These are phyloP conservation scores for Ptychodera flava DNA, from an alignment of 35 echinoderm and acorn worm genomes.

Conservation along the genomic window DNA sequence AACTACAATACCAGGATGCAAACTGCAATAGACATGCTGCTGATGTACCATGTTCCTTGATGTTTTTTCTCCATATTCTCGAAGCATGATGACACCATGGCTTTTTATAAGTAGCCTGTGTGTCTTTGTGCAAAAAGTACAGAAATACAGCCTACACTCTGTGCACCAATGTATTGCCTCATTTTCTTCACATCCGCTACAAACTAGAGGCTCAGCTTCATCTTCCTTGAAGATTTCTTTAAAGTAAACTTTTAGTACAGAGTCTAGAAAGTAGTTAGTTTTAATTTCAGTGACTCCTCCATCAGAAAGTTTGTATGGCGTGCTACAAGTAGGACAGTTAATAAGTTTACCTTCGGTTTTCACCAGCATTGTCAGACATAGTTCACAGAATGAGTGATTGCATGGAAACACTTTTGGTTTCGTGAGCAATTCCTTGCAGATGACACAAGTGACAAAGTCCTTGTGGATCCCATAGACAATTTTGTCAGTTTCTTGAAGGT, in stretches of 20 bases:
- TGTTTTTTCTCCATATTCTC: slow-evolving; percentile 47
- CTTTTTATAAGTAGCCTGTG: slow-evolving; percentile 60
- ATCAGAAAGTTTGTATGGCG: slow-evolving; percentile 48
- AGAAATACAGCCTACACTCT: slow-evolving; percentile 71
- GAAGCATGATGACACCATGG: slow-evolving; percentile 59
- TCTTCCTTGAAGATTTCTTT: slow-evolving; percentile 51
- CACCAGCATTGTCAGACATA: slow-evolving; percentile 79
- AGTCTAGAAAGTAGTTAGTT: slow-evolving; percentile 91
- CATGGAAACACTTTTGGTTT: slow-evolving; percentile 88
- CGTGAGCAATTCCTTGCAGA: slow-evolving; percentile 81
- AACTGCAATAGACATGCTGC: slow-evolving; percentile 24
- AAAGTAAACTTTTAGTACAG: slow-evolving; percentile 82
- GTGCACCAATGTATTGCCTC: slow-evolving; percentile 74
- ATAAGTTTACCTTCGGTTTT: slow-evolving; percentile 60
- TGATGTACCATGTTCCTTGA: neutral
- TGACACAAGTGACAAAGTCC: slow-evolving; percentile 74
- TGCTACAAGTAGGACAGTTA: slow-evolving; percentile 85
- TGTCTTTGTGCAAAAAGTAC: slow-evolving; percentile 69
- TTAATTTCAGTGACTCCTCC: slow-evolving; percentile 48
- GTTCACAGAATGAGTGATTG: slow-evolving; percentile 87
- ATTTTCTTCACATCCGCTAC: slow-evolving; percentile 72
- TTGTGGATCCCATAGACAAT: slow-evolving; percentile 86
- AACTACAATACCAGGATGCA: slow-evolving; percentile 52
- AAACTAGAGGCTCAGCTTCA: slow-evolving; percentile 36
- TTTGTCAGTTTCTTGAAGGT: no score